These are phyloP conservation scores for Rhagonycha fulva DNA, from an alignment of 2,888 invertebrate species.

Conservation along the genomic window DNA sequence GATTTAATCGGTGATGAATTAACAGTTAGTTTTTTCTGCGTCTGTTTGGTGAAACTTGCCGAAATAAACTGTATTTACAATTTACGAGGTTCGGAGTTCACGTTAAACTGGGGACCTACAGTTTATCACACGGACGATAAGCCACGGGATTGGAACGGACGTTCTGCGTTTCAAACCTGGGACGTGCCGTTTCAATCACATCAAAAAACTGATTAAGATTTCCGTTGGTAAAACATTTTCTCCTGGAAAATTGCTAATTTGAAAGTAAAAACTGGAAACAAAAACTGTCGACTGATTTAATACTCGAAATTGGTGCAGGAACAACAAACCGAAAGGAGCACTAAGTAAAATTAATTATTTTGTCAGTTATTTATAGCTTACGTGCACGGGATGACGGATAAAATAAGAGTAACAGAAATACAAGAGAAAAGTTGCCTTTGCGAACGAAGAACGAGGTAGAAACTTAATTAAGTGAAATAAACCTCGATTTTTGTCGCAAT, in stretches of 20 bases:
- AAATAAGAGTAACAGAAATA: slow-evolving; percentile 19
- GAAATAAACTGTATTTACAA: not conserved
- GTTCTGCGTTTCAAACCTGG: no score
- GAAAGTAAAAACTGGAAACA: not conserved
- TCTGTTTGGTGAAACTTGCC: no score
- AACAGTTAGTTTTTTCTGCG: no score
- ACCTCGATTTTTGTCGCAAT: slow-evolving; percentile 29
- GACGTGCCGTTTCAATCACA: no score
- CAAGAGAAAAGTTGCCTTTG: slow-evolving; percentile 14
- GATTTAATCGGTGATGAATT: no score
- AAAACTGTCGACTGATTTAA: not conserved
- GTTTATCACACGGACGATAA: no score
- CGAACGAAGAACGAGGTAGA: slow-evolving; percentile 16
- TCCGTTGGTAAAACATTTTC: not conserved
- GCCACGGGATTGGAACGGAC: no score
- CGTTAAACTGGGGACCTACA: not conserved
- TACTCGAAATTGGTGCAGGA: not conserved
- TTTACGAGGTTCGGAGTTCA: not conserved
- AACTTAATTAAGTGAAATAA: slow-evolving; percentile 32
- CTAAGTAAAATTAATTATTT: slow-evolving; percentile 29
- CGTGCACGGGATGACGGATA: slow-evolving; percentile 28
- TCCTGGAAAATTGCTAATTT: not conserved
- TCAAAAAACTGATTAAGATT: no score
- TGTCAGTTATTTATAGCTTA: slow-evolving; percentile 30
- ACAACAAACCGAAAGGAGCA: slow-evolving; percentile 11